These are phyloP conservation scores for Trichoplusia ni DNA, from an alignment of 1,140 invertebrate genomes.

Conservation along the genomic window DNA sequence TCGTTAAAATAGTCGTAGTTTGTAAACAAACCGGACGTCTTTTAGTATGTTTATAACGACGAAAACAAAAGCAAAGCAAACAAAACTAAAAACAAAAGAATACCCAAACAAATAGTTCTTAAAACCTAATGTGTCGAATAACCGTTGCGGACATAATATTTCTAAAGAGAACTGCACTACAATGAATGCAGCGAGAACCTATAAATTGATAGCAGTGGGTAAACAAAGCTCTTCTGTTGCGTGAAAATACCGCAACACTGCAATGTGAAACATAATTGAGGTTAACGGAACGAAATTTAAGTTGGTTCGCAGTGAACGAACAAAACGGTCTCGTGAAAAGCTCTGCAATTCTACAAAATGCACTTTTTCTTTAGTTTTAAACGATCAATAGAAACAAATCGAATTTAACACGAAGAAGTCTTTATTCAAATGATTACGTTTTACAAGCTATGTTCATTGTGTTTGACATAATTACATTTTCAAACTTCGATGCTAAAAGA, in stretches of 20 bases:
- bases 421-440: no score
- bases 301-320: constrained; percentile 3
- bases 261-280: constrained; percentile 25
- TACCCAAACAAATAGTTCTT: no score
- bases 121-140: constrained; percentile 15
- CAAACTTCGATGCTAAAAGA: background rate
- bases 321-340: background rate
- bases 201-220: constrained; percentile 31
- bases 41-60: no score
- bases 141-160: constrained; percentile 6
- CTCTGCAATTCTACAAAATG: background rate
- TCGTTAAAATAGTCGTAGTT: no score
- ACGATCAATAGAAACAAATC: background rate
- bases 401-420: no score
- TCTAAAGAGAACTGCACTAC: constrained; percentile 9
- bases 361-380: background rate
- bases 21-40: no score
- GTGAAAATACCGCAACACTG: constrained; percentile 26
- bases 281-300: constrained; percentile 21
- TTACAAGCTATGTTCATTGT: background rate
- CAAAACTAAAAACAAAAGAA: no score
- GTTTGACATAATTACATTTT: background rate
- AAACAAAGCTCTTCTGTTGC: constrained; percentile 50
- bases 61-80: no score
- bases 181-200: constrained; percentile 2